Base-by-base conservation (phyloP, 2,113 vertebrate species). In the Esox niger region DNA sequence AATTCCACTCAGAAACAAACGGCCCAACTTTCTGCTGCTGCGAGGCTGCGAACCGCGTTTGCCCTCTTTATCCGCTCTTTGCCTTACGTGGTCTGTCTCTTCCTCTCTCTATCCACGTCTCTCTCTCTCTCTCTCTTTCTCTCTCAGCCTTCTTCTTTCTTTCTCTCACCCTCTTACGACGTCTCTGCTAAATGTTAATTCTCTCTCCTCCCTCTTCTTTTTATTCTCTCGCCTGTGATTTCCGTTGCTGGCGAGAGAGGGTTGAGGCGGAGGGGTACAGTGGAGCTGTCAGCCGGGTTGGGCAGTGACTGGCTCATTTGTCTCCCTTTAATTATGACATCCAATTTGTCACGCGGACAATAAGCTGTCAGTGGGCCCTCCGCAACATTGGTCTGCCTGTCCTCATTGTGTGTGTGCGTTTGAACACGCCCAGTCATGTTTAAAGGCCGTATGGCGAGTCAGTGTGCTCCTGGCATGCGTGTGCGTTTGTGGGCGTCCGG, bases 1-100 rank as follows among this genome's bases (percentile, higher is more conserved):
- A 83, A 89, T 88, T 89, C 84, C 82, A 84, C 87, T 89, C 84
- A 84, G 84, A 88, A 83, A 84, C 79, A 80, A 88, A 82, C 78
- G 77, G 82, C 79, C 83, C 81, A n/a, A 20, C 77, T 71, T 86
- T 71, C 84, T 83, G 71, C 43, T 35, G 75, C 75, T 65, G 78
- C 74, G 70, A 75, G 74, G 20, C 25, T 2, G 21, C 55, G 68
- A 76, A 76, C 82, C 85, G 78, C 73, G 68, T 66, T 64, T 66
- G 30, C 46, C 26, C 64, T 26, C 38, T 52, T 27, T 6, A 27
- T 30, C 32, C 32, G 9, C 5, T 57, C 55, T 27, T 47, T 33
- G 5, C 32, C 29, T 29, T 17, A 5, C 46, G 20, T 15, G 17
- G 26, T 30, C 43, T 6, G 1, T 46, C 43, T 46, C 43, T 6